phyloP scores from a whole-genome alignment of 2,888 invertebrate species.

The Pterostichus niger region DNA sequence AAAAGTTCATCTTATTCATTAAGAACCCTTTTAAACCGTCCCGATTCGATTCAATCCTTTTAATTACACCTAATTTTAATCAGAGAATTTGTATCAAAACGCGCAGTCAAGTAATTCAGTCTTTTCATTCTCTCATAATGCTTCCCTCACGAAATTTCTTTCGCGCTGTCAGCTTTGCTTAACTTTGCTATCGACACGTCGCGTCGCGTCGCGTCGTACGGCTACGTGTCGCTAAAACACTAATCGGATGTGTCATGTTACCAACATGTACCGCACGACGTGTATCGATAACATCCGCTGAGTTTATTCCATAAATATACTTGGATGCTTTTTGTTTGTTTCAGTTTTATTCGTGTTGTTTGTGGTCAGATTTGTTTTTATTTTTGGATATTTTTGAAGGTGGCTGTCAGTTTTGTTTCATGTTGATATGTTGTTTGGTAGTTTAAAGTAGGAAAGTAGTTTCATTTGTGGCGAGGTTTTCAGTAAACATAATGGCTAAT shows the following conservation, averaged over 20 bases:
- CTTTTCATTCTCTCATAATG: not conserved
- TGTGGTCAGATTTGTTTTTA: not conserved
- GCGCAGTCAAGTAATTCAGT: not conserved
- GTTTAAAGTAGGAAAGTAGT: no score
- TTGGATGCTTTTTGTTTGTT: not conserved
- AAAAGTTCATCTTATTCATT: not conserved
- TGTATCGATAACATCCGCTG: not conserved
- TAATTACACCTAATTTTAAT: conserved; percentile 2
- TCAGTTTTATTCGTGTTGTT: not conserved
- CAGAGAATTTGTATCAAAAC: not conserved
- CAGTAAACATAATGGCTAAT: no score
- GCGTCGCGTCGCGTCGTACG: no score
- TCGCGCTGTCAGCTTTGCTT: no score
- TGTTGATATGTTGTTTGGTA: no score
- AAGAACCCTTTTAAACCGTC: not conserved
- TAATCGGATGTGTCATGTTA: no score
- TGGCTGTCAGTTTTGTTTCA: not conserved
- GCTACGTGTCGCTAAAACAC: no score
- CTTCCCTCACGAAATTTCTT: no score
- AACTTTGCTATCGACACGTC: no score
- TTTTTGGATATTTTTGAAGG: not conserved
- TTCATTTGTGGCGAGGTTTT: no score
- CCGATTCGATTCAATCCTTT: not conserved
- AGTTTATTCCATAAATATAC: not conserved
- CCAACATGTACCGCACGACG: no score